Percentiles rank a stretch among this genome's conserved stretches.
Evolutionary conservation across 2,113 vertebrate genomes (phyloP).

Genomic region (Balaenoptera acutorostrata): DNA sequence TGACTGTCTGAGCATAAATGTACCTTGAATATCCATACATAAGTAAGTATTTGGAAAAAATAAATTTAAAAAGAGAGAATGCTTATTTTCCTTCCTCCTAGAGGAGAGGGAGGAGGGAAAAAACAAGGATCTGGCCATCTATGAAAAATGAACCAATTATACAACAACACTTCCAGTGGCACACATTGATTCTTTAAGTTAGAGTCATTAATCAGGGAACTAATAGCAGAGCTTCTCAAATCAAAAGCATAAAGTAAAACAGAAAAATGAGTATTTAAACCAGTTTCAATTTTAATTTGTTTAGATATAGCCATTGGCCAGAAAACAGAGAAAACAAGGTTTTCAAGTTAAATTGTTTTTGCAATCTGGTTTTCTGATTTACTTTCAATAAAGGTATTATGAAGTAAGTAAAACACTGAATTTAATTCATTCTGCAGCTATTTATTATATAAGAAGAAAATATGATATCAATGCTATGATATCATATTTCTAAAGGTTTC

Average conservation of each 20-base stretch:
- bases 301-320: background rate
- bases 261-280: slow-evolving; percentile 6
- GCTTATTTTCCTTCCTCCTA: background rate
- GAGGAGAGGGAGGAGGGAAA: background rate
- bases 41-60: slow-evolving; percentile 61
- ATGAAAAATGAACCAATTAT: slow-evolving; percentile 30
- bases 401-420: background rate
- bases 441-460: background rate
- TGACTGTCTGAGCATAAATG: slow-evolving; percentile 43
- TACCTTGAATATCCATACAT: slow-evolving; percentile 44
- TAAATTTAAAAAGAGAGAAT: slow-evolving; percentile 20
- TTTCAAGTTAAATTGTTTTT: background rate
- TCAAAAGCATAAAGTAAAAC: background rate
- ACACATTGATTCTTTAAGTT: slow-evolving; percentile 56
- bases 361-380: background rate
- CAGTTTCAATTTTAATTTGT: background rate
- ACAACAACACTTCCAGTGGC: slow-evolving; percentile 16
- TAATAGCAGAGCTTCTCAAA: slow-evolving; percentile 36
- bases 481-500: background rate
- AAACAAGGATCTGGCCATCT: background rate
- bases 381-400: background rate
- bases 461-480: background rate
- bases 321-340: background rate
- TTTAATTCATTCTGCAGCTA: background rate
- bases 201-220: slow-evolving; percentile 37